Percentiles rank a stretch among this genome's conserved stretches.
Conservation (phyloP, 1,140 invertebrate species). For the Megalonaias nervosa region DNA sequence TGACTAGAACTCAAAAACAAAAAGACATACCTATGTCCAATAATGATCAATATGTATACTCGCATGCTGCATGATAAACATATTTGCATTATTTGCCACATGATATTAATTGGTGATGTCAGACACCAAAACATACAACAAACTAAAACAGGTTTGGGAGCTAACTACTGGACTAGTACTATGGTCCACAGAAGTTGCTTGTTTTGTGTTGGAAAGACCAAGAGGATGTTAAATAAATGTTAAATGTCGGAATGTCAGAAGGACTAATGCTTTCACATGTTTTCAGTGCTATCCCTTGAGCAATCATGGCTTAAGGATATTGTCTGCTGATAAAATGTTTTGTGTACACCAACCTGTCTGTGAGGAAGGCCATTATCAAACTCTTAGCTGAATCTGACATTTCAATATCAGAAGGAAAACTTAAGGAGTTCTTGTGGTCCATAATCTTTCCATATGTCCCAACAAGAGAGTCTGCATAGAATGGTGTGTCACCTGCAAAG, state of each 20-base stretch:
- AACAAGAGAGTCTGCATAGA: slow-evolving; percentile 98
- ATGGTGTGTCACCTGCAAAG: slow-evolving; percentile 92
- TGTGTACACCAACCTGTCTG: slow-evolving; percentile 79
- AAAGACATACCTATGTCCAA: too few relatives aligned
- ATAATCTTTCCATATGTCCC: slow-evolving; percentile 99
- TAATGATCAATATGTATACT: too few relatives aligned
- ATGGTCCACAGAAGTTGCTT: background rate
- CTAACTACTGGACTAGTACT: too few relatives aligned
- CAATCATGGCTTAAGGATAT: background rate
- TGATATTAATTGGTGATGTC: too few relatives aligned
- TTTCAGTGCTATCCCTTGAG: background rate
- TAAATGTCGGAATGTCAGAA: background rate
- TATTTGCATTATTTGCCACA: too few relatives aligned
- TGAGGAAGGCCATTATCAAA: slow-evolving; percentile 94
- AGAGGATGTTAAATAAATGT: background rate
- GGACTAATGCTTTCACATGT: background rate
- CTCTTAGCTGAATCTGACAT: slow-evolving; percentile 93
- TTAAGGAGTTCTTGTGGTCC: slow-evolving; percentile 97
- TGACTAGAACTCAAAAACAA: too few relatives aligned
- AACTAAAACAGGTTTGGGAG: too few relatives aligned
- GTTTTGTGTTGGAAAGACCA: background rate
- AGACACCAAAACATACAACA: too few relatives aligned
- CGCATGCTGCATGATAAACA: too few relatives aligned
- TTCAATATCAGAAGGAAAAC: slow-evolving; percentile 95
- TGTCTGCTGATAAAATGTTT: background rate